Conservation (phyloP, 2,888 invertebrate species). For the Nycteola revayana region DNA sequence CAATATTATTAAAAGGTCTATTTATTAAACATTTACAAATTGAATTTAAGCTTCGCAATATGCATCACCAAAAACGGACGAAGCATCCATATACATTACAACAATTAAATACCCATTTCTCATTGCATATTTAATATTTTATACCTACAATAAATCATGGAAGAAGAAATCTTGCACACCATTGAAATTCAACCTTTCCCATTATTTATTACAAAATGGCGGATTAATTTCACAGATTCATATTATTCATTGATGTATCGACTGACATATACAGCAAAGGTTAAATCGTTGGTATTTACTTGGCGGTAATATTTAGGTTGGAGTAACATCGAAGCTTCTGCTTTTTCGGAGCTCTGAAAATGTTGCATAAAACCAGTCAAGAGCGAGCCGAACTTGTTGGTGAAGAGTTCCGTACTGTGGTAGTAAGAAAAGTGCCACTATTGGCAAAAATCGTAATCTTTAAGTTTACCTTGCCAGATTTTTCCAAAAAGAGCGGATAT, state of each 20-base stretch:
- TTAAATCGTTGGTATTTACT: no score
- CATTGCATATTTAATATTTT: slow-evolving; percentile 23
- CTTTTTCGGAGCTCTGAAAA: no score
- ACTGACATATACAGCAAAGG: slow-evolving; percentile 4
- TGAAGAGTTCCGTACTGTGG: no score
- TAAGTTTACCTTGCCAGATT: no score
- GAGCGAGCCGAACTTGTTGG: no score
- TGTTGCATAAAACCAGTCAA: no score
- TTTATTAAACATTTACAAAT: slow-evolving; percentile 4
- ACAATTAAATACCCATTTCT: slow-evolving; percentile 31
- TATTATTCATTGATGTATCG: slow-evolving; percentile 11
- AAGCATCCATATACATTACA: slow-evolving; percentile 18
- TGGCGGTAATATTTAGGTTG: no score
- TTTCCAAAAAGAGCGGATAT: no score
- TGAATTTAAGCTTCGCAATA: slow-evolving; percentile 10
- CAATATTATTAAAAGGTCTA: no score
- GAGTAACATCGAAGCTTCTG: no score
- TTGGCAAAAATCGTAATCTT: no score
- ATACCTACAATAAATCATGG: slow-evolving; percentile 26
- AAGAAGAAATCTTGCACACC: slow-evolving; percentile 18
- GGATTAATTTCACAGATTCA: slow-evolving; percentile 24
- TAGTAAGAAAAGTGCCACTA: no score
- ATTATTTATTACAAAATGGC: slow-evolving; percentile 24
- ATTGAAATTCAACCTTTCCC: slow-evolving; percentile 16
- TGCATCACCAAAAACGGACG: slow-evolving; percentile 9